Conservation (phyloP, 2,888 invertebrate genomes). For the Reticulitermes lucifugus region DNA sequence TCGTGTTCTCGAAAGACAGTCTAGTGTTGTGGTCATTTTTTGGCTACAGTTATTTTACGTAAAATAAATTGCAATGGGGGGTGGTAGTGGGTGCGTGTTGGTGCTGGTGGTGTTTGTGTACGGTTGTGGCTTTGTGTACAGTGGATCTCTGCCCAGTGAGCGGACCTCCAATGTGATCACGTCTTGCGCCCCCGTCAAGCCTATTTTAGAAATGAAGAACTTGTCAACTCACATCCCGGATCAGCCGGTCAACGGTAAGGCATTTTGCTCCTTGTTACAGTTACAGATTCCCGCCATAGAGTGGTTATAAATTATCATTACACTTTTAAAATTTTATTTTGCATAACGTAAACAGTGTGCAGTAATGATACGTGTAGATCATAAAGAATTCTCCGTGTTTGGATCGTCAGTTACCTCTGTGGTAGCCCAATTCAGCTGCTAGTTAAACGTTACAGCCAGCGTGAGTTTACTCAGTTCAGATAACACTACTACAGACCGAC, state of each 20-base stretch:
- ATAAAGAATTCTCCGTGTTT: too few relatives aligned
- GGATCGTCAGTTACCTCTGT: too few relatives aligned
- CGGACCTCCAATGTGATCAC: constrained; percentile 9
- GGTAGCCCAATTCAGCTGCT: too few relatives aligned
- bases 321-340: too few relatives aligned
- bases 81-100: constrained; percentile 5
- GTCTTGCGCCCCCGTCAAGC: constrained; percentile 55
- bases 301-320: too few relatives aligned
- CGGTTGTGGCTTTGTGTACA: constrained; percentile 1
- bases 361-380: too few relatives aligned
- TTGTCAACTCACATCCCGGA: constrained; percentile 55
- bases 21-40: constrained; percentile 4
- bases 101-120: constrained; percentile 27
- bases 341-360: too few relatives aligned
- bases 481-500: too few relatives aligned
- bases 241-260: constrained; percentile 53
- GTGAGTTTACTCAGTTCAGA: too few relatives aligned
- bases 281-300: too few relatives aligned
- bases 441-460: too few relatives aligned
- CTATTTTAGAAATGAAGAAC: constrained; percentile 59
- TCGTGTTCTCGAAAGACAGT: neutral
- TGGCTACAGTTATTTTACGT: neutral
- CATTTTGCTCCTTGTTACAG: too few relatives aligned
- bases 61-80: constrained; percentile 22
- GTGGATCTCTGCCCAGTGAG: constrained; percentile 7